phyloP scores from a whole-genome alignment of 64 coral and sea anemone genomes.

The Montipora cactus region DNA sequence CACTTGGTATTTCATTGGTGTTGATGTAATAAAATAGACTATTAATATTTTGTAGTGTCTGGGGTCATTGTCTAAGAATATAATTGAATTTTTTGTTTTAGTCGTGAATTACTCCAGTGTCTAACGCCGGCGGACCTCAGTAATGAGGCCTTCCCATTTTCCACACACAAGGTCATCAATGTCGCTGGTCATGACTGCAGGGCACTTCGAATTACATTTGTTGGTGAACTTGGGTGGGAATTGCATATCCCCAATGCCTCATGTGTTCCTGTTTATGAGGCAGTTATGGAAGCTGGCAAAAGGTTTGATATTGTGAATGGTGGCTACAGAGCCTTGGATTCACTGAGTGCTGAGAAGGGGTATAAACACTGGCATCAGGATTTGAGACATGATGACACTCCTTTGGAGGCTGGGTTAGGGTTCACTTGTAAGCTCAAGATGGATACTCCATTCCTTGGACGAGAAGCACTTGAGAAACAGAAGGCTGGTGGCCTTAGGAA shows the following conservation, averaged over 20 bases:
- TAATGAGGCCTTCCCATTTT: conserved; percentile 89
- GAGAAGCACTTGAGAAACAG: conserved; percentile 88
- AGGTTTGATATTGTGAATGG: conserved; percentile 79
- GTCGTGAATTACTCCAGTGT: conserved; percentile 84
- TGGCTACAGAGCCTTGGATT: conserved; percentile 95
- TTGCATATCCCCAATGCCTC: conserved; percentile 94
- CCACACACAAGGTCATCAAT: conserved; percentile 89
- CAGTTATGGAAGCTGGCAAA: conserved; percentile 82
- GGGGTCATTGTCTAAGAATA: neutral
- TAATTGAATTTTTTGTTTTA: conserved; percentile 33
- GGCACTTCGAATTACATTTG: conserved; percentile 87
- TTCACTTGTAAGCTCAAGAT: conserved; percentile 97
- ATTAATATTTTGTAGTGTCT: no score
- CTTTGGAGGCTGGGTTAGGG: conserved; percentile 90
- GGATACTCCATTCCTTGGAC: conserved; percentile 94
- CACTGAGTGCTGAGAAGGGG: conserved; percentile 94
- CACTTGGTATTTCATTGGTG: no score
- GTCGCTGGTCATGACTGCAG: conserved; percentile 86
- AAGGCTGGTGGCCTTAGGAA: conserved; percentile 88
- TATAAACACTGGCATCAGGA: conserved; percentile 99
- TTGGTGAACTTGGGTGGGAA: conserved; percentile 96
- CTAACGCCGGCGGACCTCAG: conserved; percentile 77
- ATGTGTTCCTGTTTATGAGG: conserved; percentile 90
- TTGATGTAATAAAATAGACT: no score
- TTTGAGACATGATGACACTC: conserved; percentile 93